Base-by-base conservation (phyloP, 2,888 invertebrate genomes). In the Drosophila robusta region DNA sequence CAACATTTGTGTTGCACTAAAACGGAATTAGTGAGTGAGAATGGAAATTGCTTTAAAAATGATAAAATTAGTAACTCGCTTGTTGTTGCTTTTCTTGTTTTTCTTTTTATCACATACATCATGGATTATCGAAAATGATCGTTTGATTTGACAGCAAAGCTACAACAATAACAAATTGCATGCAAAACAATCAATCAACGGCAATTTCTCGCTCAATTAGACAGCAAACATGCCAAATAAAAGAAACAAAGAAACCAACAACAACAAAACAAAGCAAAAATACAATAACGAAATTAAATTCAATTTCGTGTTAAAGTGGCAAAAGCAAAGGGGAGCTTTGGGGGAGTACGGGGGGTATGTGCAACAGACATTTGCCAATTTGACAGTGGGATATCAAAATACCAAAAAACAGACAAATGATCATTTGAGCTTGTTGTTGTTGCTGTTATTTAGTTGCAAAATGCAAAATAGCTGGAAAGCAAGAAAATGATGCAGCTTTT, bases 141-240 rank as follows among this genome's bases (percentile, higher is more conserved):
- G 45, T 29, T 60, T 36, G 38, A 42, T 41, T 51, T 58, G 68
- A 55, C 70, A 67, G 67, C 56, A 39, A 12, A 62, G 56, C 55
- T 44, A 29, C 55, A 67, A 39, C 62, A 54, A 70, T 62, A 81
- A 70, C 70, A 79, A 84, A 85, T 89, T 75, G 79, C 80, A 81
- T 81, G 90, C 78, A 84, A 90, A 89, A 77, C 90, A 91, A 90
- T 90, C 90, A 90, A 90, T 90, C 90, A 91, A 80, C 91, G 80
- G 85, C 90, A 90, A 90, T 90, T 90, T 91, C 87, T 87, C 91
- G 90, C 91, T 90, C 90, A 91, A 91, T 90, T 90, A 91, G 91
- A 89, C 90, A 89, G 85, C 90, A 80, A 89, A 79, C 84, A 78
- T 74, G 74, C 71, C 76, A 83, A 78, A 78, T 67, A 71, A 76